Evolutionary conservation across 2,113 vertebrate genomes (phyloP).

Genomic region (Physeter macrocephalus): DNA sequence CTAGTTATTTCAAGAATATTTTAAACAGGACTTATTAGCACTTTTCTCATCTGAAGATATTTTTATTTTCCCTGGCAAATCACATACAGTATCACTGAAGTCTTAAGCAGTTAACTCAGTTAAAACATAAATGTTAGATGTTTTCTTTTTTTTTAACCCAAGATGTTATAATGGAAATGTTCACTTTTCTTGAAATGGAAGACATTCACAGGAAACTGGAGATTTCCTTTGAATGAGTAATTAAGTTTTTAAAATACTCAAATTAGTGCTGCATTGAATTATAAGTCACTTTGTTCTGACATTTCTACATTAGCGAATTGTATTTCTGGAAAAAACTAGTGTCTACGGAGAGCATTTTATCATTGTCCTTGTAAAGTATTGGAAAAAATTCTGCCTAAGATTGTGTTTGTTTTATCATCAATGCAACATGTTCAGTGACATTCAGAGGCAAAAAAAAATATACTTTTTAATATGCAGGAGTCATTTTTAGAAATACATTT

Average conservation of each 20-base stretch:
- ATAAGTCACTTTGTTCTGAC: conserved; percentile 34
- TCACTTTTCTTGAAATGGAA: conserved; percentile 11
- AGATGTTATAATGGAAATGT: conserved; percentile 16
- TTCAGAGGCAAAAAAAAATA: conserved; percentile 17
- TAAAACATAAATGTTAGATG: conserved; percentile 37
- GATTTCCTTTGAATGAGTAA: conserved; percentile 39
- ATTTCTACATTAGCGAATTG: conserved; percentile 33
- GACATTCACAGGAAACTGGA: conserved; percentile 41
- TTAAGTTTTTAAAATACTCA: conserved; percentile 50
- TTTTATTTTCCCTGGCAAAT: conserved; percentile 35
- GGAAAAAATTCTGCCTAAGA: not conserved
- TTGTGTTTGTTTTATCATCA: not conserved
- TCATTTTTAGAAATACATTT: not conserved
- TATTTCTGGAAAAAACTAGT: conserved; percentile 31
- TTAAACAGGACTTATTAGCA: conserved; percentile 16
- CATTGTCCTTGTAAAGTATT: not conserved
- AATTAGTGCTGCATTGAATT: conserved; percentile 33
- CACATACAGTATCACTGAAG: not conserved
- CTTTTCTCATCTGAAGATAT: conserved; percentile 18
- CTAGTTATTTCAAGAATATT: conserved; percentile 32
- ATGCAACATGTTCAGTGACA: not conserved
- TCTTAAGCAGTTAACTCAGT: conserved; percentile 33
- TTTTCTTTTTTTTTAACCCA: not conserved
- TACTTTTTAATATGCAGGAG: not conserved
- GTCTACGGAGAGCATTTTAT: not conserved